Evolutionary conservation across 2,113 vertebrate species (phyloP), one percentile per base, ranked within the genome.

Genomic region (Eurypyga helias): DNA sequence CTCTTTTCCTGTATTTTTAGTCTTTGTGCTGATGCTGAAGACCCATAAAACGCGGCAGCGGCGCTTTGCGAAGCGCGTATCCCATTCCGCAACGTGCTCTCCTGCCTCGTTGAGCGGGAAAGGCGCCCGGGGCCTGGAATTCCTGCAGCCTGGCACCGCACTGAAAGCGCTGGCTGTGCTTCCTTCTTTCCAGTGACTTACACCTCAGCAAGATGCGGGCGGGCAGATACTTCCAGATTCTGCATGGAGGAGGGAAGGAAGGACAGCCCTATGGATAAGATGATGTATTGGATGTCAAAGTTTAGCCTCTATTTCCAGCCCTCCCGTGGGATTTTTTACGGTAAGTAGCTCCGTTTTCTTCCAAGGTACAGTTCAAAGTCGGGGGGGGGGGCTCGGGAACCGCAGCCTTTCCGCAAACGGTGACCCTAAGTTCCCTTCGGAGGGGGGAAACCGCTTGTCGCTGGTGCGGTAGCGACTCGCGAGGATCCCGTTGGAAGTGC

Each of bases 401-500:
- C 33, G 48, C 28, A 25, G 26, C 34, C 19, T 57, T 67, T 60
- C 57, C 49, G 45, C 72, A 89, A 69, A 52, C 2, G 2, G 7
- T 54, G n/a, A 8, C 9, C 82, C 21, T 16, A 58, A 79, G 45
- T 31, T 33, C 31, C 15, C 21, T 90, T 28, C 57, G 20, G 61
- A 67, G 48, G 18, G 25, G 11, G 38, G 20, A 24, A 15, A 29
- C 54, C 17, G 6, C 58, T 86, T 24, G 12, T 49, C 76, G 5
- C n/a, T 36, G 13, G 9, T 18, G 4, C 8, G 55, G 25, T 4
- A 1, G 82, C 41, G 12, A 41, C 26, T 4, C 0, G 0, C 19
- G 17, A 72, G 69, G 57, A 87, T 28, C 33, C 25, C 83, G 9
- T 25, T 51, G 43, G 46, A 71, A 52, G 43, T 17, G 26, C 67